Percentiles rank a stretch among this genome's conserved stretches.
These are phyloP conservation scores for Leptopterna dolabrata DNA, from an alignment of 2,888 invertebrate species.

Conservation along the genomic window DNA sequence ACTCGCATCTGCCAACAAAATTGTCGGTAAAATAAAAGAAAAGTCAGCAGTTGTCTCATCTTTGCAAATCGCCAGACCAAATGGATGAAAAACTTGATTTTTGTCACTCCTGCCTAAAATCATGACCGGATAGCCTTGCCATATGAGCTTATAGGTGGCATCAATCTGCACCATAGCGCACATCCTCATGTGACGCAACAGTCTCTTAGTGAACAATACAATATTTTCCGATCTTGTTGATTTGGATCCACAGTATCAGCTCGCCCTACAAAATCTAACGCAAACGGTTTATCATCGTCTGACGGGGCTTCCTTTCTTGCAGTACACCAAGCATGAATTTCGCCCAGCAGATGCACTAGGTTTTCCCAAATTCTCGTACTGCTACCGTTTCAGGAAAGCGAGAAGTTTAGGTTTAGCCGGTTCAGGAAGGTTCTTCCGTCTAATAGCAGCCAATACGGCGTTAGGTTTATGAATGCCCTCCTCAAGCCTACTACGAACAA, in stretches of 20 bases:
- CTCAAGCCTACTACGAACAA: not conserved
- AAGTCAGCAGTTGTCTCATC: constrained; percentile 43
- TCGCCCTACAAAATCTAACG: constrained; percentile 42
- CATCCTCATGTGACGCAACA: constrained; percentile 28
- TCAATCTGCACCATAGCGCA: constrained; percentile 6
- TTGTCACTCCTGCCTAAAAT: constrained; percentile 44
- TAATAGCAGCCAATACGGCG: constrained; percentile 21
- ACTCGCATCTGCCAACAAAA: constrained; percentile 46
- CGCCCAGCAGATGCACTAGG: constrained; percentile 43
- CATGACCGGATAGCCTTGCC: too few relatives aligned
- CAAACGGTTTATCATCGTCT: constrained; percentile 46
- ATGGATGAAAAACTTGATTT: constrained; percentile 39
- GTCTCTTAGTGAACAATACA: constrained; percentile 38
- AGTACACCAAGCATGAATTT: constrained; percentile 48
- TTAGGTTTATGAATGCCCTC: not conserved
- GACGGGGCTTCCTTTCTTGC: too few relatives aligned
- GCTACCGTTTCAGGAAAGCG: constrained; percentile 40
- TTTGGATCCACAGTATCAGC: constrained; percentile 38
- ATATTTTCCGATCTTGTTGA: constrained; percentile 50
- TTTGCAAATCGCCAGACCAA: constrained; percentile 45
- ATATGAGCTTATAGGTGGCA: too few relatives aligned
- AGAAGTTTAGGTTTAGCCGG: constrained; percentile 43
- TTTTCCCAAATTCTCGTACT: constrained; percentile 27
- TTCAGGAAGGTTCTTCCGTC: constrained; percentile 34
- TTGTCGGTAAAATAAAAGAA: constrained; percentile 23